Evolutionary conservation across 2,113 vertebrate species (phyloP).

Genomic region (Ictalurus furcatus): DNA sequence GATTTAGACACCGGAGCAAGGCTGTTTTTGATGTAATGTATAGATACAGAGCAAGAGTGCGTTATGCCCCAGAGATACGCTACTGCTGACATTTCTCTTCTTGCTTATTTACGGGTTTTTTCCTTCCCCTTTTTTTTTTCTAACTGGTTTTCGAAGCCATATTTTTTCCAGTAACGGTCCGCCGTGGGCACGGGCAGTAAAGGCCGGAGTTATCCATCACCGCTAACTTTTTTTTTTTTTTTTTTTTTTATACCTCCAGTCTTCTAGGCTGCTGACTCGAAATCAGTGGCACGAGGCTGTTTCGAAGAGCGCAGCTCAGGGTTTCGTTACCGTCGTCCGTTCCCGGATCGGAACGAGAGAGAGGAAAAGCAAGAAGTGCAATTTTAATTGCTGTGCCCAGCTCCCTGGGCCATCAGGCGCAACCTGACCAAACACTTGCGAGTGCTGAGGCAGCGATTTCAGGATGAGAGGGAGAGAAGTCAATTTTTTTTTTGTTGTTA

Average conservation of each 20-base stretch:
- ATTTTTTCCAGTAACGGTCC: slow-evolving; percentile 41
- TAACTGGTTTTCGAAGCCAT: slow-evolving; percentile 24
- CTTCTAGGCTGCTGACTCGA: not conserved
- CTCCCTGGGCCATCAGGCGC: not conserved
- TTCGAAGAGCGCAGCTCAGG: not conserved
- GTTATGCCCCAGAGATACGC: slow-evolving; percentile 68
- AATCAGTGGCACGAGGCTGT: not conserved
- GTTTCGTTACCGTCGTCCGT: not conserved
- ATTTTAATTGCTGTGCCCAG: slow-evolving; percentile 36
- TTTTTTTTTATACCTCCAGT: slow-evolving; percentile 3
- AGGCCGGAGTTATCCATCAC: slow-evolving; percentile 59
- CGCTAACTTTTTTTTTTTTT: slow-evolving; percentile 37
- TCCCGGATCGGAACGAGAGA: not conserved
- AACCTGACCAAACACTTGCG: slow-evolving; percentile 5
- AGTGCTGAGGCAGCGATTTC: slow-evolving; percentile 33
- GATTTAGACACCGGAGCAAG: slow-evolving; percentile 60
- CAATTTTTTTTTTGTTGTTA: not conserved
- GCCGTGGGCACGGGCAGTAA: slow-evolving; percentile 53
- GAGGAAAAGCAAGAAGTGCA: slow-evolving; percentile 8
- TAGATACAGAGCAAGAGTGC: slow-evolving; percentile 56
- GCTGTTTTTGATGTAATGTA: slow-evolving; percentile 62
- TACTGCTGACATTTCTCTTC: slow-evolving; percentile 70
- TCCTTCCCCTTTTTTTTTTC: slow-evolving; percentile 50
- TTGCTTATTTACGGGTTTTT: slow-evolving; percentile 66
- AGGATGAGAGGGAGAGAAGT: not conserved